Base-by-base conservation (phyloP, 2,888 invertebrate genomes). In the Teinopalpus imperialis region DNA sequence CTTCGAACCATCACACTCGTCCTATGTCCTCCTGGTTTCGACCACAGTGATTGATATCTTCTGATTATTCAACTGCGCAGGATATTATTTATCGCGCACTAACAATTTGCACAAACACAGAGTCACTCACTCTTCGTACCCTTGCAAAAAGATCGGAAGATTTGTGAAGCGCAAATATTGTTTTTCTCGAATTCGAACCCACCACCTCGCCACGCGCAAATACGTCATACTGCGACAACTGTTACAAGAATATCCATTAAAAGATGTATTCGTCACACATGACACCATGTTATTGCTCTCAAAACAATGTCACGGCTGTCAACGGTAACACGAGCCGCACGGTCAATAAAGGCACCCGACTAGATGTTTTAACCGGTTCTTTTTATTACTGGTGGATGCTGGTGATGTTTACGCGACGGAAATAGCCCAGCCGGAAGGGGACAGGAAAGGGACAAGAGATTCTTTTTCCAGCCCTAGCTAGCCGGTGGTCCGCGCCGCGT, bases 391-490 rank as follows among this genome's bases (percentile, higher is more conserved):
- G 42, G 41, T 48, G 42, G 43, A 45, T 46, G 49, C 52, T 43
- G 40, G 46, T 49, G 54, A n/a, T 54, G 59, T 52, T 54, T 51
- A 54, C 51, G 51, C 35, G 47, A 51, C 63, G 41, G 55, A 56
- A 61, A 63, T 63, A 63, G 59, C 50, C 32, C 48, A 46, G 51
- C 60, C 61, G 60, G 61, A 61, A 81, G 80, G 65, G 54, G 60
- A 65, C 57, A 54, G 57, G 59, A 65, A 57, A 53, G 53, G 51
- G 73, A 69, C 72, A 74, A 74, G 74, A 66, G 68, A 67, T 61
- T 63, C 68, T 72, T 77, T 81, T 82, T 82, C 75, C 74, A 67
- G 64, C 63, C 62, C 60, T 44, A 34, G n/a, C 50, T 50, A 35
- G 57, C 51, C 58, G 62, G 54, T 59, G 59, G 61, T 61, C 62